Conservation (phyloP, 2,113 vertebrate genomes). For the Anser brachyrhynchus region DNA sequence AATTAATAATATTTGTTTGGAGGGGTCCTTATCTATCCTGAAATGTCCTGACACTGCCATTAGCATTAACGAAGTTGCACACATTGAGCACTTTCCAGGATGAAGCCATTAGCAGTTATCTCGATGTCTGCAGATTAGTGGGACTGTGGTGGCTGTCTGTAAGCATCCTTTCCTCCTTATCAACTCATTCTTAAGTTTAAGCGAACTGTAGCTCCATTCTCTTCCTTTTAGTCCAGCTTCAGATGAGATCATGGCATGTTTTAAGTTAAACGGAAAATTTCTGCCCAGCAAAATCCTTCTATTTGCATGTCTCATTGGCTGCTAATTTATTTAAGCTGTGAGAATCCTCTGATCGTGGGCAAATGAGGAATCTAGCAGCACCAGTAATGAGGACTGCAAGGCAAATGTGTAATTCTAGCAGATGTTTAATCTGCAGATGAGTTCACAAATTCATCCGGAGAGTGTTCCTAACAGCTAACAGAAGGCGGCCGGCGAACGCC, state of each 20-base stretch:
- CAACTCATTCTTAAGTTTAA: background rate
- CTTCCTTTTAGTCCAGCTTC: background rate
- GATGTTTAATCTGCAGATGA: conserved; percentile 14
- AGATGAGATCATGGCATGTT: conserved; percentile 27
- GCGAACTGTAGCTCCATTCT: background rate
- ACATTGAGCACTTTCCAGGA: background rate
- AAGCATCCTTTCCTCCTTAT: background rate
- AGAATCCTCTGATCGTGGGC: conserved; percentile 42
- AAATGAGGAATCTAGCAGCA: conserved; percentile 35
- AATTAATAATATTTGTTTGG: background rate
- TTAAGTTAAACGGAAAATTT: conserved; percentile 22
- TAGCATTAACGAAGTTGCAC: background rate
- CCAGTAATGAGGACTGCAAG: conserved; percentile 18
- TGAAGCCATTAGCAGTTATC: background rate
- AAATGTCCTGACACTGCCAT: background rate
- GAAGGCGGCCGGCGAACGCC: background rate
- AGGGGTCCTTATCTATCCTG: background rate
- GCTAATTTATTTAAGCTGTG: conserved; percentile 57
- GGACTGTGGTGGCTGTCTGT: background rate
- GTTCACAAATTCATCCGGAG: background rate
- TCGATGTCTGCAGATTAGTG: background rate
- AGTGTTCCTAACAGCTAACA: background rate
- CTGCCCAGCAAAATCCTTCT: background rate
- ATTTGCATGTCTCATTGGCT: conserved; percentile 39
- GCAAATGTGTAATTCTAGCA: conserved; percentile 23